Evolutionary conservation across 2,113 vertebrate species (phyloP), one percentile per base, ranked within the genome.

Genomic region (Lepidothrix coronata): DNA sequence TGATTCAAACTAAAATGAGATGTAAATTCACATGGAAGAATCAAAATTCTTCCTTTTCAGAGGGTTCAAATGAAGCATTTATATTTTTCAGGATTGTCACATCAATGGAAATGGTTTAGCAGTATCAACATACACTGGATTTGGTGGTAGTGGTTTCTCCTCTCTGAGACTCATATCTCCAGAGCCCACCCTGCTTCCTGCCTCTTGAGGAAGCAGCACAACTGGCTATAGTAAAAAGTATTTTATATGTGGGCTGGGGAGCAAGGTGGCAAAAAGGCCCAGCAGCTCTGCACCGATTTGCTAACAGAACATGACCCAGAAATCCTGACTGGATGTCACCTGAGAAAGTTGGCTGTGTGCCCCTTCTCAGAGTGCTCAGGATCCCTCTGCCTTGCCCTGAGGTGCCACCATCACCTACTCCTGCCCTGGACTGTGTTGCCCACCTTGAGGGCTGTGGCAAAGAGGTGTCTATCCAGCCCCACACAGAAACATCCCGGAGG

Each of bases 401-500:
- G 28, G 33, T 73, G n/a, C 33, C 30, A 25, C 2, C 0, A 1
- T 48, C 46, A 37, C 8, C 23, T 5, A 1, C 1, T 87, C 28
- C 51, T 41, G 5, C 43, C 54, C 30, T 2, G 0, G 27, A 16
- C 59, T 58, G 22, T 58, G 37, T 37, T 21, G 25, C 25, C 25
- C 18, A 12, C 30, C 67, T 62, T 7, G 4, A 41, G 41, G 23
- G 14, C 0, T 1, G 21, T 21, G 59, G 24, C 24, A 8, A 62
- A 65, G 76, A 35, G 5, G 5, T 90, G 48, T 8, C 54, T 16
- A 4, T 18, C 17, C 43, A 75, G 52, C 33, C 23, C 15, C 1
- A 0, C 1, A 1, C 13, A 59, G 73, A 48, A 75, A n/a, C 33
- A 89, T 8, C 33, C 9, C 0, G 0, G 35, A 71, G 70, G 15